phyloP scores from a whole-genome alignment of 1,140 invertebrate genomes.

The Hydropsyche tenuis region DNA sequence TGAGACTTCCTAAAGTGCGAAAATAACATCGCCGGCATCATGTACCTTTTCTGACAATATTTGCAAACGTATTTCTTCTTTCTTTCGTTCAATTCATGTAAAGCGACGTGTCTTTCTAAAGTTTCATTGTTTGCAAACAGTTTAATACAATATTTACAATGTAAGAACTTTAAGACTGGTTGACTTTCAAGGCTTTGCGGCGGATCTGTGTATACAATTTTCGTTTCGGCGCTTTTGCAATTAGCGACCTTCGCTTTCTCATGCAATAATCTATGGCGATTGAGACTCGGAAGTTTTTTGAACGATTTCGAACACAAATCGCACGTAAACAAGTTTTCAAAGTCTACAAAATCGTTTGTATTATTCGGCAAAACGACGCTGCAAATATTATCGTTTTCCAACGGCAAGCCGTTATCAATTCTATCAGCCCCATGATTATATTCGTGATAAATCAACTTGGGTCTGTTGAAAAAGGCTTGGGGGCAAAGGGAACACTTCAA shows the following conservation, averaged over 20 bases:
- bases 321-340: conserved; percentile 25
- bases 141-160: conserved; percentile 23
- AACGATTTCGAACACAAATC: conserved; percentile 32
- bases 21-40: conserved; percentile 6
- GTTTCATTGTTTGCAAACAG: neutral
- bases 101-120: neutral
- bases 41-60: conserved; percentile 29
- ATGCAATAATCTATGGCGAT: conserved; percentile 12
- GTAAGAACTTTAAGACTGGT: neutral
- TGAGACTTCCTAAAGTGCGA: conserved; percentile 16
- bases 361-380: conserved; percentile 22
- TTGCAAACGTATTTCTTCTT: conserved; percentile 33
- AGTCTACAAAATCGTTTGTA: conserved; percentile 14
- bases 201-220: neutral
- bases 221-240: neutral
- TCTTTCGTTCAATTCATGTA: conserved; percentile 13
- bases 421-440: conserved; percentile 12
- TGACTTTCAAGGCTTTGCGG: neutral
- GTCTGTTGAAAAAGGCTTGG: conserved; percentile 27
- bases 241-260: neutral
- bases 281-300: neutral
- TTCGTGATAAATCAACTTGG: conserved; percentile 17
- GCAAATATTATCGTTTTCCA: conserved; percentile 15
- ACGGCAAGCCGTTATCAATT: neutral
- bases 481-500: conserved; percentile 31